Evolutionary conservation across 2,888 invertebrate species (phyloP).

Genomic region (Molorchus minor): DNA sequence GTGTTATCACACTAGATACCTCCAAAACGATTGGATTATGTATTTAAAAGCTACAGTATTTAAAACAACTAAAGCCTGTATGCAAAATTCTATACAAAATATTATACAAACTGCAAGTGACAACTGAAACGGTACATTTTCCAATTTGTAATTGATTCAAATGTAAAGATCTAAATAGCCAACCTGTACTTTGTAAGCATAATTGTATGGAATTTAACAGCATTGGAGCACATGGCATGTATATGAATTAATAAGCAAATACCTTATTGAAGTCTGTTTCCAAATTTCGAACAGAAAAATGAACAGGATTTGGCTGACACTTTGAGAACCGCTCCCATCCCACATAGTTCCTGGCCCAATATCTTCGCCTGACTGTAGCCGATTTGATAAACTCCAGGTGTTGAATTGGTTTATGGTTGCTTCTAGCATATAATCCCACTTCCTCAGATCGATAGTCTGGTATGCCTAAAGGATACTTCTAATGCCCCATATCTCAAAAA

Average conservation of each 20-base stretch:
- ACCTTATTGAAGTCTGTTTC: constrained; percentile 67
- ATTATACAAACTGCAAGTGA: too few species aligned
- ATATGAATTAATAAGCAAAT: too few species aligned
- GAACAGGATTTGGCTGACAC: constrained; percentile 81
- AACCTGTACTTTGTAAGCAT: neutral
- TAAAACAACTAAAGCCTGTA: too few species aligned
- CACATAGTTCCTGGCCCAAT: constrained; percentile 96
- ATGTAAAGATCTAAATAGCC: neutral
- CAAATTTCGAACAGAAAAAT: constrained; percentile 76
- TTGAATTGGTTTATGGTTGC: constrained; percentile 84
- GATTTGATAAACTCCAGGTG: constrained; percentile 85
- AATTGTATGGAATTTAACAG: neutral
- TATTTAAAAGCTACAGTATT: too few species aligned
- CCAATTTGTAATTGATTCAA: too few species aligned
- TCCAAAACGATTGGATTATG: too few species aligned
- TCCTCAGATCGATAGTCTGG: constrained; percentile 94
- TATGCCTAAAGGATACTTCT: constrained; percentile 72
- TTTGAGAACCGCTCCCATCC: constrained; percentile 90
- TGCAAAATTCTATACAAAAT: too few species aligned
- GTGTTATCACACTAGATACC: constrained; percentile 83
- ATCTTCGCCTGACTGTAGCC: constrained; percentile 75
- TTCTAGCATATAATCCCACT: constrained; percentile 90
- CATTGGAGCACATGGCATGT: too few species aligned
- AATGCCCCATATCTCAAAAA: neutral
- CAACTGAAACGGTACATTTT: too few species aligned